Percentiles rank a stretch among this genome's conserved stretches.
These are phyloP conservation scores for Cryptoblepharus egeriae DNA, from an alignment of 2,797 vertebrate genomes.

Conservation along the genomic window DNA sequence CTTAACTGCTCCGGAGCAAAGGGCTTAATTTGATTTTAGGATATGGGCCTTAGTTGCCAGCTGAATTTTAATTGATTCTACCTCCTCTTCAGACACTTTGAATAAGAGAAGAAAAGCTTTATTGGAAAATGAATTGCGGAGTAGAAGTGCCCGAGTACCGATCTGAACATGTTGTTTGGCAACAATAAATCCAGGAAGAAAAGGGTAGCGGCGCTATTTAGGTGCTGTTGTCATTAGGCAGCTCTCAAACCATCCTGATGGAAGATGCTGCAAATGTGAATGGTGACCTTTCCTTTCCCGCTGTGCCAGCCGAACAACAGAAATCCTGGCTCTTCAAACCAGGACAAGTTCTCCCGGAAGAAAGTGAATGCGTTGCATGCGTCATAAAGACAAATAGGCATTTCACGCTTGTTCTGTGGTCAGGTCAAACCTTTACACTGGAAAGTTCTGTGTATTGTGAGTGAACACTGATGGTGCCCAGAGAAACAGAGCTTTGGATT, in stretches of 20 bases:
- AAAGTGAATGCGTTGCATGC: constrained; percentile 45
- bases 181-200: constrained; percentile 32
- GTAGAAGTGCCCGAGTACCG: constrained; percentile 32
- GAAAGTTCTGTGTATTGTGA: not conserved
- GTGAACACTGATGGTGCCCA: not conserved
- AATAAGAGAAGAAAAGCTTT: constrained; percentile 33
- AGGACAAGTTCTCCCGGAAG: constrained; percentile 41
- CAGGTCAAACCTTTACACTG: not conserved
- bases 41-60: not conserved
- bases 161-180: not conserved
- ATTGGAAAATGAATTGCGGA: constrained; percentile 42
- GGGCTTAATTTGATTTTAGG: too few species aligned
- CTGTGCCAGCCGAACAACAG: constrained; percentile 57
- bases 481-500: too few species aligned
- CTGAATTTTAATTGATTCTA: not conserved
- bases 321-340: constrained; percentile 51
- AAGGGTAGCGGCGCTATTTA: constrained; percentile 35
- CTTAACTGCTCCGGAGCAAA: too few species aligned
- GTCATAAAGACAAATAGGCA: constrained; percentile 24
- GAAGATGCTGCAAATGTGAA: constrained; percentile 58
- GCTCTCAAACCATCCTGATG: constrained; percentile 57
- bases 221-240: constrained; percentile 54
- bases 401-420: constrained; percentile 15
- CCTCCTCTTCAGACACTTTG: constrained; percentile 20
- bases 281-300: constrained; percentile 58